Base-by-base conservation (phyloP, 2,888 invertebrate genomes). In the Camponotus fellah region DNA sequence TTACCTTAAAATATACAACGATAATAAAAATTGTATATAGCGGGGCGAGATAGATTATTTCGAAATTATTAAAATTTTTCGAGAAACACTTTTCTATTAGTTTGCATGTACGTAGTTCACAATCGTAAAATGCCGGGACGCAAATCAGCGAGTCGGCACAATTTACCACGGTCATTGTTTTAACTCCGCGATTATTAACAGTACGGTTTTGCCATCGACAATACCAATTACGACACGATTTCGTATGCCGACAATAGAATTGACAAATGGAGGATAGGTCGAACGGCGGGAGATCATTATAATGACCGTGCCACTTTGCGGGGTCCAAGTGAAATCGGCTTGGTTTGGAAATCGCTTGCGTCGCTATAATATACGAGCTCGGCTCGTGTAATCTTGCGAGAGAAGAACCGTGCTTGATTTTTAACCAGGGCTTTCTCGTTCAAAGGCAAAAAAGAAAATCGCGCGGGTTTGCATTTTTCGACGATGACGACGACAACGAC, bases 221-320 rank as follows among this genome's bases (percentile, higher is more conserved):
- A 46, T 46, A 34, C 3, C 46, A 80, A 71, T 80, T 72, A 62
- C 40, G 46, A 58, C 79, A 12, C 21, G 72, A 6, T 2, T 46
- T 60, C 34, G 60, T 72, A 72, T 17, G 58, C 43, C 21, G 69
- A 77, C 72, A 79, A 79, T 79, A 71, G 72, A 79, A 72, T 79
- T 79, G 79, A 79, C 79, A 60, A 79, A 71, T 71, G 46, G 46
- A 43, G 21, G 58, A 21, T 79, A 34, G 71, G 49, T 21, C 21
- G 43, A 32, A 43, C 34, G 43, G 40, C 21, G 72, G 79, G 34
- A 46, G 60, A 79, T 79, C 12, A 60, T 71, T 79, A 71, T 56
- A 71, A 79, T 79, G 72, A 46, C 49, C 58, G 58, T 71, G 71
- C 71, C 34, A 71, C 43, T 60, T 72, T 58, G 72, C 43, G 43